Percentiles rank a stretch among this genome's conserved stretches.
phyloP scores from a whole-genome alignment of 2,797 vertebrate genomes.

The Sciaenops ocellatus region DNA sequence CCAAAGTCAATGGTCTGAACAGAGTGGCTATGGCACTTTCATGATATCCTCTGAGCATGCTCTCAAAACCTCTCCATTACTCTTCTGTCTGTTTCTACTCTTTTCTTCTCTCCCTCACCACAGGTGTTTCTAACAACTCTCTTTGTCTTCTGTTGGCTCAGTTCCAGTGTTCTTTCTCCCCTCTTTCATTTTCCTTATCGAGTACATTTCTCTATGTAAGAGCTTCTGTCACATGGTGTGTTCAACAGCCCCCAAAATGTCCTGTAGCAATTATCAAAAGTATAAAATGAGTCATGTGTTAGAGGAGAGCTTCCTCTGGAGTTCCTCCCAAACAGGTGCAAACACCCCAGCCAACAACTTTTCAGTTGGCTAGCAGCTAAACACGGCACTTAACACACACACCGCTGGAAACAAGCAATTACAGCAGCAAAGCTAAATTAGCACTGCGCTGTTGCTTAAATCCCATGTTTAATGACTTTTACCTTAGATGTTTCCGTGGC shows the following conservation, averaged over 20 bases:
- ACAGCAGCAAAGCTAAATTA: slow-evolving; percentile 14
- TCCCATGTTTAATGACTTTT: slow-evolving; percentile 1
- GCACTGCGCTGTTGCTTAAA: background rate
- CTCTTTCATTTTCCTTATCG: slow-evolving; percentile 47
- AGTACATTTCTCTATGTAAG: slow-evolving; percentile 43
- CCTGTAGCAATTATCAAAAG: slow-evolving; percentile 53
- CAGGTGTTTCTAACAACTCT: slow-evolving; percentile 64
- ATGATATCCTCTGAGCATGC: slow-evolving; percentile 72
- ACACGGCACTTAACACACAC: slow-evolving; percentile 23
- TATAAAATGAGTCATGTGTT: slow-evolving; percentile 44
- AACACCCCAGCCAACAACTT: slow-evolving; percentile 27
- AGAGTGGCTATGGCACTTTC: slow-evolving; percentile 70
- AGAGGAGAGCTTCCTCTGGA: slow-evolving; percentile 18
- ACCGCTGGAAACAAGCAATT: slow-evolving; percentile 14
- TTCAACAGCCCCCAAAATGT: slow-evolving; percentile 43
- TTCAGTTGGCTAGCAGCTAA: slow-evolving; percentile 30
- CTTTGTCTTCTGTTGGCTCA: slow-evolving; percentile 58
- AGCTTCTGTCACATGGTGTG: slow-evolving; percentile 40
- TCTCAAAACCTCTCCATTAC: slow-evolving; percentile 62
- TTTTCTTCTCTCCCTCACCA: slow-evolving; percentile 48
- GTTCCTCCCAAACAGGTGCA: slow-evolving; percentile 39
- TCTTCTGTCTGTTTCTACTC: slow-evolving; percentile 46
- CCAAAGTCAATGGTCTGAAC: slow-evolving; percentile 82
- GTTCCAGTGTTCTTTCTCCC: slow-evolving; percentile 19
- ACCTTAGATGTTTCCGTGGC: slow-evolving; percentile 94